Conservation (phyloP, 2,888 invertebrate genomes). For the Orgyia antiqua region DNA sequence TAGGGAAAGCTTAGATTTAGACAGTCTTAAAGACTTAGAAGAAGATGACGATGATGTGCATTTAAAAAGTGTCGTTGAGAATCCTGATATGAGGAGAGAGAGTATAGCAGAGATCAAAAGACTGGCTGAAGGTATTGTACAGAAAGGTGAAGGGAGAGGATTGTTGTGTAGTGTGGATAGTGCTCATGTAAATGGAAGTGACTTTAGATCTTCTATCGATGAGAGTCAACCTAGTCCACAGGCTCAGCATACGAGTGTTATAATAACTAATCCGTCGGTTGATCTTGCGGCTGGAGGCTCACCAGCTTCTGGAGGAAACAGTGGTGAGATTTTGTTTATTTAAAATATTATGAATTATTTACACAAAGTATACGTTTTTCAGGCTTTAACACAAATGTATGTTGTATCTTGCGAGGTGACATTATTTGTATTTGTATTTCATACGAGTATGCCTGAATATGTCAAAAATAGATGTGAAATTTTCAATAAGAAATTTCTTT, state of each 20-base stretch:
- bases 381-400: too few relatives aligned
- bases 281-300: conserved; percentile 76
- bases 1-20: conserved; percentile 54
- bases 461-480: too few relatives aligned
- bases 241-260: conserved; percentile 80
- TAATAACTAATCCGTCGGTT: conserved; percentile 84
- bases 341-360: too few relatives aligned
- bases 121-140: conserved; percentile 69
- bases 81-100: conserved; percentile 67
- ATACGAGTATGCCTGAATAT: too few relatives aligned
- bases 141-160: conserved; percentile 67
- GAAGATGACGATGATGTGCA: conserved; percentile 57
- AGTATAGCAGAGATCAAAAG: conserved; percentile 72
- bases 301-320: conserved; percentile 62
- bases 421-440: too few relatives aligned
- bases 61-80: conserved; percentile 63
- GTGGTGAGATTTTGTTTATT: conserved; percentile 38
- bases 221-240: conserved; percentile 46
- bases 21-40: conserved; percentile 72
- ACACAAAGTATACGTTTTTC: too few relatives aligned
- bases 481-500: too few relatives aligned
- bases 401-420: too few relatives aligned
- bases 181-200: conserved; percentile 56
- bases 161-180: conserved; percentile 67
- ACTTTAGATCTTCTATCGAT: conserved; percentile 53